Percentiles rank a stretch among this genome's conserved stretches.
Evolutionary conservation across 2,888 invertebrate genomes (phyloP).

Genomic region (Lepidocyrtinus sp.): DNA sequence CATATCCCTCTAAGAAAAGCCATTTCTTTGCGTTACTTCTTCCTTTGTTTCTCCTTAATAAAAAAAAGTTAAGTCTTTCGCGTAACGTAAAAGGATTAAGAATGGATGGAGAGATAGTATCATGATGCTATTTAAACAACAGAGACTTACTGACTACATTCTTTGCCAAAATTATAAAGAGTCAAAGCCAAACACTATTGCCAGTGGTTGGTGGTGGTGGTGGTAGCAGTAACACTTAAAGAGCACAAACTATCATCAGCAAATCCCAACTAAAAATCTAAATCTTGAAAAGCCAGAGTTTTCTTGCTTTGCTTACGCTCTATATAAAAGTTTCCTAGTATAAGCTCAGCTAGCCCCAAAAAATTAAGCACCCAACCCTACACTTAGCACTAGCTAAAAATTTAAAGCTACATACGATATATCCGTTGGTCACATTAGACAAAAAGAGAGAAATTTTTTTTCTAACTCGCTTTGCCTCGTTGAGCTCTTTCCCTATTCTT

Average conservation of each 20-base stretch:
- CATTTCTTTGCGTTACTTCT: constrained; percentile 5
- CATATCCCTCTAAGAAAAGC: not conserved
- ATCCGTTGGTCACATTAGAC: not conserved
- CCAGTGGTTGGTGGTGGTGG: constrained; percentile 18
- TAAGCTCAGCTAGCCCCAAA: constrained; percentile 19
- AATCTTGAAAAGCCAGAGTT: constrained; percentile 38
- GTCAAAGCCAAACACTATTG: constrained; percentile 16
- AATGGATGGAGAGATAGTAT: constrained; percentile 40
- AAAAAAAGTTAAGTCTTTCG: constrained; percentile 21
- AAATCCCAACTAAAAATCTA: constrained; percentile 26
- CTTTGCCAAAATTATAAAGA: constrained; percentile 11
- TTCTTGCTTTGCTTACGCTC: constrained; percentile 32
- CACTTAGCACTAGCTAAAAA: not conserved
- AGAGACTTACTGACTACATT: constrained; percentile 44
- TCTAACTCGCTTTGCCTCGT: not conserved
- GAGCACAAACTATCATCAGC: constrained; percentile 15
- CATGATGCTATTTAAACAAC: constrained; percentile 56
- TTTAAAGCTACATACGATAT: not conserved
- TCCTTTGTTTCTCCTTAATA: constrained; percentile 17
- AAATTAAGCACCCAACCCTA: constrained; percentile 40
- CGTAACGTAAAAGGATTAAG: constrained; percentile 15
- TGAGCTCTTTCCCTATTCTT: not conserved
- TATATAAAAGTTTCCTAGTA: constrained; percentile 17
- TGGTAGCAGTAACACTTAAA: constrained; percentile 27
- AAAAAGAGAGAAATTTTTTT: not conserved